These are phyloP conservation scores for Muraenolepis orangiensis DNA, from an alignment of 2,797 vertebrate genomes.

Conservation along the genomic window DNA sequence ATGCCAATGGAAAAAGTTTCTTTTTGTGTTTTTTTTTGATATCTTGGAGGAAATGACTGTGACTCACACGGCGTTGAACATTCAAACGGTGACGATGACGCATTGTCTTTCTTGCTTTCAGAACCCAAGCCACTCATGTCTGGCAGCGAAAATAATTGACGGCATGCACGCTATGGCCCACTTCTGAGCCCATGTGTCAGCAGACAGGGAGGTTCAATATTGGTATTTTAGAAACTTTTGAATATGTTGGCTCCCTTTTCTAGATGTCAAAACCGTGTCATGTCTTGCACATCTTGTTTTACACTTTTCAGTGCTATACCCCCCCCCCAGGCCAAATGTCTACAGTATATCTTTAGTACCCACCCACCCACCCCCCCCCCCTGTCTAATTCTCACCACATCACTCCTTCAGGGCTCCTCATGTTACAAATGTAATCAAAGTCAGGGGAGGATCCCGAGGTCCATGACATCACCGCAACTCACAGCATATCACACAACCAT, in stretches of 20 bases:
- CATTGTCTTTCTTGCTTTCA: neutral
- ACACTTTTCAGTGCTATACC: neutral
- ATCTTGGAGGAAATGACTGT: neutral
- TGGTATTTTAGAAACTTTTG: too few relatives aligned
- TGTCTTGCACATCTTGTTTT: neutral
- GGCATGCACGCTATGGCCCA: neutral
- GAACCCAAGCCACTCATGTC: neutral
- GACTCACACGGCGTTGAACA: neutral
- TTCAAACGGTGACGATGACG: neutral
- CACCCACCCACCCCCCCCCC: too few relatives aligned
- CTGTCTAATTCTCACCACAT: neutral
- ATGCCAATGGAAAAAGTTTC: neutral
- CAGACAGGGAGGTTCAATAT: neutral
- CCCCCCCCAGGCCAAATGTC: neutral
- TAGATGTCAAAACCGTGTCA: neutral
- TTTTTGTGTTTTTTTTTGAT: neutral
- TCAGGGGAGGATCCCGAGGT: neutral
- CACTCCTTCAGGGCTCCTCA: neutral
- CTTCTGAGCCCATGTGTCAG: neutral
- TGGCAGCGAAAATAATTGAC: neutral
- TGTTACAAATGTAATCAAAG: neutral
- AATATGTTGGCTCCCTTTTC: too few relatives aligned
- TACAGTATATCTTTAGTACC: neutral
- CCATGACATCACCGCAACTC: neutral
- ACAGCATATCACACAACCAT: neutral